Evolutionary conservation across 2,888 invertebrate genomes (phyloP).

Genomic region (Hemicrepidius hirtus): DNA sequence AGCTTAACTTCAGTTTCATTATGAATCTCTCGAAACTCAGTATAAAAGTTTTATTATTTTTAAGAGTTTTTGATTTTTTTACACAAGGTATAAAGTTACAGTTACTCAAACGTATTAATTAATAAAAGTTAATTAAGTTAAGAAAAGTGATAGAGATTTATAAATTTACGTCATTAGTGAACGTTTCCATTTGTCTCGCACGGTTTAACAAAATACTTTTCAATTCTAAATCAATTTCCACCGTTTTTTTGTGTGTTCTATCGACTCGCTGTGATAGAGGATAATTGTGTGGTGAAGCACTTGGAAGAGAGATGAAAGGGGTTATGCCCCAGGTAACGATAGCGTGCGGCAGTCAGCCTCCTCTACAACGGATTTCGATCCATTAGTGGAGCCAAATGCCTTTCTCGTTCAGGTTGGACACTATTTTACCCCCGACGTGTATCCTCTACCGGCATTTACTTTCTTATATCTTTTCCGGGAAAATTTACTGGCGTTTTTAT

Average conservation of each 20-base stretch:
- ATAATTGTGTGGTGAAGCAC: constrained; percentile 35
- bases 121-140: too few relatives aligned
- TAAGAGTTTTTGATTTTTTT: background rate
- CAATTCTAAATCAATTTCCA: constrained; percentile 28
- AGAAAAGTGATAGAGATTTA: background rate
- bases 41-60: constrained; percentile 11
- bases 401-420: constrained; percentile 30
- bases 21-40: background rate
- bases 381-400: constrained; percentile 38
- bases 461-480: constrained; percentile 7
- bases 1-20: constrained; percentile 18
- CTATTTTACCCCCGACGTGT: constrained; percentile 21
- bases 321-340: constrained; percentile 39
- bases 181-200: background rate
- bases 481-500: constrained; percentile 15
- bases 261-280: constrained; percentile 33
- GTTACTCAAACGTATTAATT: too few relatives aligned
- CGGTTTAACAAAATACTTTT: constrained; percentile 19
- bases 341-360: constrained; percentile 21
- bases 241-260: constrained; percentile 37
- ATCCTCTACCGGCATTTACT: constrained; percentile 19
- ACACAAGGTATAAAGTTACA: too few relatives aligned
- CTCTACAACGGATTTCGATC: constrained; percentile 39
- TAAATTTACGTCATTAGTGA: constrained; percentile 12
- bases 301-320: constrained; percentile 38